Conservation (phyloP, 1,140 invertebrate genomes). For the Hyles euphorbiae region DNA sequence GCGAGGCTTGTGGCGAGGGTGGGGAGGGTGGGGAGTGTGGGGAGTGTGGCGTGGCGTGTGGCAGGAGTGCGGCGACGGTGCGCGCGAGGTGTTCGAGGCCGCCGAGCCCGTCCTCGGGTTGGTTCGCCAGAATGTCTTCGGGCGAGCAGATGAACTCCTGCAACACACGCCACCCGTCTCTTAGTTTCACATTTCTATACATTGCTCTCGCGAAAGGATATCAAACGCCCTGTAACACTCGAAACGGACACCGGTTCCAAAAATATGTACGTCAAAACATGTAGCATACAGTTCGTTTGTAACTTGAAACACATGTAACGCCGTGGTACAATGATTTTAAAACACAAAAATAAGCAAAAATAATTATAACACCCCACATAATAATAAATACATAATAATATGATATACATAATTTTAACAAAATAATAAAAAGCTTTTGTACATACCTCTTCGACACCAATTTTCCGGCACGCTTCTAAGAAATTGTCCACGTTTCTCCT, state of each 20-base stretch:
- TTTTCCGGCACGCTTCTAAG: slow-evolving; percentile 92
- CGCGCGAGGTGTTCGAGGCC: slow-evolving; percentile 55
- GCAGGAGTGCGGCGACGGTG: slow-evolving; percentile 76
- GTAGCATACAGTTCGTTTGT: background rate
- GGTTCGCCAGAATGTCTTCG: slow-evolving; percentile 80
- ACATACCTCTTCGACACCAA: slow-evolving; percentile 95
- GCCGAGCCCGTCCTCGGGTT: slow-evolving; percentile 47
- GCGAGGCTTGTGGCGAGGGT: slow-evolving; percentile 51
- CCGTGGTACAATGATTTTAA: too few relatives aligned
- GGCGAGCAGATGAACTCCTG: slow-evolving; percentile 86
- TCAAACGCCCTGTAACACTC: slow-evolving; percentile 56
- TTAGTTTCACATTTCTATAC: slow-evolving; percentile 46
- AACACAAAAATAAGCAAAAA: too few relatives aligned
- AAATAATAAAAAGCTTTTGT: background rate
- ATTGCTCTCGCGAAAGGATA: slow-evolving; percentile 45
- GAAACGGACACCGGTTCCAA: slow-evolving; percentile 29
- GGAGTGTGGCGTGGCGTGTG: slow-evolving; percentile 57
- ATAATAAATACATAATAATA: too few relatives aligned
- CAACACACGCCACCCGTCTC: slow-evolving; percentile 79
- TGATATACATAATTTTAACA: slow-evolving; percentile 3
- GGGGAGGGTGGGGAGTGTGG: slow-evolving; percentile 75
- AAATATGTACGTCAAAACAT: background rate
- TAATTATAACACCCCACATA: too few relatives aligned
- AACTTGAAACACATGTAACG: too few relatives aligned
- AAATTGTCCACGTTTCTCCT: slow-evolving; percentile 97